Evolutionary conservation across 2,797 vertebrate genomes (phyloP).

Genomic region (Monodelphis domestica): DNA sequence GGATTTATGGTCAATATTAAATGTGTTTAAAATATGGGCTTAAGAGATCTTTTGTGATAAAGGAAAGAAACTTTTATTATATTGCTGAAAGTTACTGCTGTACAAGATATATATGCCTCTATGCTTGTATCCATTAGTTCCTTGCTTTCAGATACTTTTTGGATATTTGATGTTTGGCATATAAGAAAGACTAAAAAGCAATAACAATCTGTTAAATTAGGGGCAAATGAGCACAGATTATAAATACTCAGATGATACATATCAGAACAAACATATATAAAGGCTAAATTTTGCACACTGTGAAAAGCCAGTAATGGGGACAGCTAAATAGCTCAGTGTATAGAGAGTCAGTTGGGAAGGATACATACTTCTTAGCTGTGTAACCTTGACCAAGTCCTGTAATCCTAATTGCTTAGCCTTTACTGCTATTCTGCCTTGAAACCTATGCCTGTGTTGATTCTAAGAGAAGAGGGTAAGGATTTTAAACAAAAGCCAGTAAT

Average conservation of each 20-base stretch:
- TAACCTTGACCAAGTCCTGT: too few species aligned
- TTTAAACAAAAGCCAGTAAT: not conserved
- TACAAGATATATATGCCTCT: conserved; percentile 66
- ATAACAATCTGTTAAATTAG: not conserved
- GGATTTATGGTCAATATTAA: not conserved
- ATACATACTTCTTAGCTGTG: too few species aligned
- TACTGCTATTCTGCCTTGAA: too few species aligned
- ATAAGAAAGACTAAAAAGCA: conserved; percentile 9
- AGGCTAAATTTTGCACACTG: not conserved
- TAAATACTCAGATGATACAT: conserved; percentile 14
- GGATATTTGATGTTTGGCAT: conserved; percentile 30
- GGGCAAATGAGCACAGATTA: not conserved
- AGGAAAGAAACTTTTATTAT: conserved; percentile 67
- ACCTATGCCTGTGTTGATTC: too few species aligned
- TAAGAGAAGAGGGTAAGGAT: too few species aligned
- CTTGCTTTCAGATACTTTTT: conserved; percentile 52
- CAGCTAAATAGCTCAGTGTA: too few species aligned
- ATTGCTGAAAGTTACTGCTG: conserved; percentile 33
- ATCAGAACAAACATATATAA: not conserved
- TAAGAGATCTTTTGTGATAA: conserved; percentile 61
- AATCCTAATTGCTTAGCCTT: too few species aligned
- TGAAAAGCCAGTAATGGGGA: not conserved
- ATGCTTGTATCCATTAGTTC: conserved; percentile 58
- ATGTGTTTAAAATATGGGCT: conserved; percentile 46
- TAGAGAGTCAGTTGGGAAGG: too few species aligned